Evolutionary conservation across 1,140 invertebrate genomes (phyloP).

Genomic region (Drosophila auraria): DNA sequence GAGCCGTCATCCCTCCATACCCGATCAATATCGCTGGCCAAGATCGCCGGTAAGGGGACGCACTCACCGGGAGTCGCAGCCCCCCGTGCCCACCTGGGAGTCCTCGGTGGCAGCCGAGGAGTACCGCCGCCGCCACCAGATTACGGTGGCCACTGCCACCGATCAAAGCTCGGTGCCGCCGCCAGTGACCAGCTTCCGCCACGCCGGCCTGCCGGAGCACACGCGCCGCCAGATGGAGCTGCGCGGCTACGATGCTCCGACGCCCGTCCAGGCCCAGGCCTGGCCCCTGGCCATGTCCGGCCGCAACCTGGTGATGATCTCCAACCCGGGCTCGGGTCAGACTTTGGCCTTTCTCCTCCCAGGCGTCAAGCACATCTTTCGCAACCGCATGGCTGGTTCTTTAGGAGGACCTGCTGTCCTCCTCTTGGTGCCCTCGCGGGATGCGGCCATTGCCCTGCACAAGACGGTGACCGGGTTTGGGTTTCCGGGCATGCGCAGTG

Average conservation of each 20-base stretch:
- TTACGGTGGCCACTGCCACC: not conserved
- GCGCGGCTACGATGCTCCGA: constrained; percentile 91
- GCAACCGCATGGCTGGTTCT: constrained; percentile 89
- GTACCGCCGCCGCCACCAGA: constrained; percentile 6
- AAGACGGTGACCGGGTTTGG: constrained; percentile 94
- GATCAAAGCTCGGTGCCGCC: not conserved
- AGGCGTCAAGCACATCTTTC: constrained; percentile 95
- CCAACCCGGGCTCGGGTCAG: constrained; percentile 87
- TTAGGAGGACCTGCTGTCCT: constrained; percentile 94
- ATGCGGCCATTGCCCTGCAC: constrained; percentile 94
- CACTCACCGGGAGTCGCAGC: too few species aligned
- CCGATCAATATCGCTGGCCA: too few species aligned
- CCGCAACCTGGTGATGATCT: constrained; percentile 88
- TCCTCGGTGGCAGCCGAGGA: not conserved
- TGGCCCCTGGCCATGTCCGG: constrained; percentile 96
- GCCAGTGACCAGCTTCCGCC: constrained; percentile 1
- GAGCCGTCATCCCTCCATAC: too few species aligned
- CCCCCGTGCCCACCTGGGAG: not conserved
- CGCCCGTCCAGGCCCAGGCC: constrained; percentile 92
- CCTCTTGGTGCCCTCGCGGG: constrained; percentile 95
- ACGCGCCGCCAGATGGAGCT: not conserved
- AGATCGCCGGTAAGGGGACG: too few species aligned
- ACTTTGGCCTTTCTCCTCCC: constrained; percentile 91
- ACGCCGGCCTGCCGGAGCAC: not conserved
- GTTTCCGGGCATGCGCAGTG: constrained; percentile 90